Percentiles rank a stretch among this genome's conserved stretches.
These are phyloP conservation scores for Cyclargus thomasi DNA, from an alignment of 1,140 invertebrate genomes.

Conservation along the genomic window DNA sequence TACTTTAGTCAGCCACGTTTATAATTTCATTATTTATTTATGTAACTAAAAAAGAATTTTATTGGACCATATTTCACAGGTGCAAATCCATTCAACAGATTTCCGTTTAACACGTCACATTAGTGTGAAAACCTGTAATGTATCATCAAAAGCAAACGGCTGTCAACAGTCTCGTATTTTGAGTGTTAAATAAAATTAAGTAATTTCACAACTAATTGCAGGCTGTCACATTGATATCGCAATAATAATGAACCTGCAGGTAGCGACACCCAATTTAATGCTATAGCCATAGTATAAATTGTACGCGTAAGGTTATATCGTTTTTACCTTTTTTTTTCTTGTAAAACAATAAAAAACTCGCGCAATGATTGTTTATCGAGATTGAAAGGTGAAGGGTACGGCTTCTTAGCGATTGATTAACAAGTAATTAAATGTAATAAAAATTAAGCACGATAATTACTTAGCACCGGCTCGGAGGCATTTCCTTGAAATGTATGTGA, in stretches of 20 bases:
- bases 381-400: slow-evolving; percentile 10
- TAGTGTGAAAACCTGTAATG: not conserved
- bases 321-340: not conserved
- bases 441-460: slow-evolving; percentile 13
- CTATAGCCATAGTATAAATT: not conserved
- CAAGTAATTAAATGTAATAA: slow-evolving; percentile 14
- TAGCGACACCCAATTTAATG: not conserved
- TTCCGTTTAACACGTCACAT: too few species aligned
- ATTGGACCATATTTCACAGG: too few species aligned
- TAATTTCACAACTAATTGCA: not conserved
- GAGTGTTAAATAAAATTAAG: not conserved
- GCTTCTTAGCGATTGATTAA: slow-evolving; percentile 9
- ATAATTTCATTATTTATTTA: not conserved
- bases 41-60: too few species aligned
- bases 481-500: not conserved
- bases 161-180: not conserved
- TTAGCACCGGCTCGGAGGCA: slow-evolving; percentile 1
- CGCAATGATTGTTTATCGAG: slow-evolving; percentile 9
- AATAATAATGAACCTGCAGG: not conserved
- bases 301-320: not conserved
- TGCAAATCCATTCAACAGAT: too few species aligned
- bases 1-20: too few species aligned
- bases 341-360: not conserved
- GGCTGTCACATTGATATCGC: not conserved
- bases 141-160: not conserved